Conservation (phyloP, 2,797 vertebrate genomes). For the Echiichthys vipera region DNA sequence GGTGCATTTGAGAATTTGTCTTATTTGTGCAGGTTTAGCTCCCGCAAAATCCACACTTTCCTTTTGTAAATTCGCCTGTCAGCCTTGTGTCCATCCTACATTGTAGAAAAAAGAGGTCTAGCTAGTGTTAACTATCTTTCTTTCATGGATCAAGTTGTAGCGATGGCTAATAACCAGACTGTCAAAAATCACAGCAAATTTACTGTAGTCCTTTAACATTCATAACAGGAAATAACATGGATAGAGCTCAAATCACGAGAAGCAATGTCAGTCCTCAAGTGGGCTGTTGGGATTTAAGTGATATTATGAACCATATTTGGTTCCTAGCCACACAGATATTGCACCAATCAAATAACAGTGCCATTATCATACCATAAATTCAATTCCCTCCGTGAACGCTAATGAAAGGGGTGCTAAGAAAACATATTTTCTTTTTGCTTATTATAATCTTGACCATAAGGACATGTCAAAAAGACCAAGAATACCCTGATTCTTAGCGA, state of each 20-base stretch:
- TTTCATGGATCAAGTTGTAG: neutral
- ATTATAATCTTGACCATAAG: neutral
- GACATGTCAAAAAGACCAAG: neutral
- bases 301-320: neutral
- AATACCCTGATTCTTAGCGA: too few relatives aligned
- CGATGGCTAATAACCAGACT: neutral
- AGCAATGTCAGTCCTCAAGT: neutral
- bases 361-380: neutral
- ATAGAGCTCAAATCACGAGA: neutral
- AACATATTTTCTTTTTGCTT: neutral
- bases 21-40: too few relatives aligned
- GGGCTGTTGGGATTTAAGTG: neutral
- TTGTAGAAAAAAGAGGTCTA: neutral
- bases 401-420: neutral
- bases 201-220: neutral
- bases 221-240: neutral
- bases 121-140: neutral
- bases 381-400: neutral
- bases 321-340: neutral
- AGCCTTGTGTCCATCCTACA: neutral
- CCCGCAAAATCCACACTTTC: too few relatives aligned
- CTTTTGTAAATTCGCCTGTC: too few relatives aligned
- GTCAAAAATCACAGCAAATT: neutral
- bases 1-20: too few relatives aligned
- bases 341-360: neutral